Percentiles rank a stretch among this genome's conserved stretches.
phyloP scores from a whole-genome alignment of 2,113 vertebrate genomes.

The Nothobranchius furzeri region DNA sequence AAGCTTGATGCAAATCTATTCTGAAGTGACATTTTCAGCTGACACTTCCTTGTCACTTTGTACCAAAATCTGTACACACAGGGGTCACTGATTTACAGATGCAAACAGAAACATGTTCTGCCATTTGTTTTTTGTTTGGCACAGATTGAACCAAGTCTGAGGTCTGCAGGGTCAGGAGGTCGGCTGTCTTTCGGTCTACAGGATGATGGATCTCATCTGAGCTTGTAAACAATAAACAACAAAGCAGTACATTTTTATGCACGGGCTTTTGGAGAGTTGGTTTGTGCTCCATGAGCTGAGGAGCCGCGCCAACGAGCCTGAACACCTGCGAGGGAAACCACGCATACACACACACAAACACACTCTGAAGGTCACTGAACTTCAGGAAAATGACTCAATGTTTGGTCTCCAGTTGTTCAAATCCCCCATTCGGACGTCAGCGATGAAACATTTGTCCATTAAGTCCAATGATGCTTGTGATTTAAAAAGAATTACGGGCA shows the following conservation, averaged over 20 bases:
- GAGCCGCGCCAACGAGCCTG: conserved; percentile 44
- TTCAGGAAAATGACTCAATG: conserved; percentile 73
- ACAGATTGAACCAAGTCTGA: conserved; percentile 16
- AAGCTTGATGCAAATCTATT: conserved; percentile 79
- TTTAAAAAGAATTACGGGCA: conserved; percentile 79
- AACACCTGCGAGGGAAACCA: conserved; percentile 69
- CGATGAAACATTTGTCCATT: conserved; percentile 79
- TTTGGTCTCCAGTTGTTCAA: conserved; percentile 71
- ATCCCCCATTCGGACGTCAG: conserved; percentile 66
- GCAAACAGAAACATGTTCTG: conserved; percentile 38
- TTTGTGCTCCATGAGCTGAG: conserved; percentile 41
- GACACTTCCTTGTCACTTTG: conserved; percentile 76
- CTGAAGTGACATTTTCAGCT: conserved; percentile 83
- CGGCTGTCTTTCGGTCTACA: not conserved
- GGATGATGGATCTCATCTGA: conserved; percentile 37
- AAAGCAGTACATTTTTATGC: conserved; percentile 50
- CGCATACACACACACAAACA: conserved; percentile 26
- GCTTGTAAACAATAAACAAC: conserved; percentile 50
- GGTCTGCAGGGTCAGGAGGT: conserved; percentile 2
- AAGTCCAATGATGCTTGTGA: conserved; percentile 81
- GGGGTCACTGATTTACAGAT: conserved; percentile 67
- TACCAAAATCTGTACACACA: conserved; percentile 58
- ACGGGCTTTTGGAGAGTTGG: conserved; percentile 55
- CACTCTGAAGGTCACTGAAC: conserved; percentile 79
- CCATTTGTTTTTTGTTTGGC: conserved; percentile 36